These are phyloP conservation scores for Odontothrips loti DNA, from an alignment of 2,888 invertebrate species.

Conservation along the genomic window DNA sequence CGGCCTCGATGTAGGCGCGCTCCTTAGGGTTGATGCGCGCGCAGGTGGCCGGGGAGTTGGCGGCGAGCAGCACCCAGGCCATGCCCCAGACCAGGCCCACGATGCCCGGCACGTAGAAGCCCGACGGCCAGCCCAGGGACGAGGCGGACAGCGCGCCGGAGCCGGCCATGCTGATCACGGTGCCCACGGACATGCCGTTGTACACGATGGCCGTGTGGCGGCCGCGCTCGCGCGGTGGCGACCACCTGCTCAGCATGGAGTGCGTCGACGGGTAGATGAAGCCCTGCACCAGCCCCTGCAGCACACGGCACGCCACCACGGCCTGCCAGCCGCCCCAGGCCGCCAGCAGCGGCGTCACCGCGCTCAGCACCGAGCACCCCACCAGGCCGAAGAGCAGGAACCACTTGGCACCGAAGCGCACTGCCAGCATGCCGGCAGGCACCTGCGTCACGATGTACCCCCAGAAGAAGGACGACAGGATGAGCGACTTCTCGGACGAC, in stretches of 20 bases:
- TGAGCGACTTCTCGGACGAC: conserved; percentile 52
- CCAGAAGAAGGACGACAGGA: conserved; percentile 69
- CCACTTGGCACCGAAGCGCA: conserved; percentile 53
- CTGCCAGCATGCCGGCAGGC: conserved; percentile 56
- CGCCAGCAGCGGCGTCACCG: conserved; percentile 65
- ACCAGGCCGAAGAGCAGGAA: conserved; percentile 52
- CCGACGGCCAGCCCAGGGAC: conserved; percentile 68
- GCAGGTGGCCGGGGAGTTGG: conserved; percentile 60
- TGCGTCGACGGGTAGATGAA: conserved; percentile 5
- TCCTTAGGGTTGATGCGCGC: conserved; percentile 57
- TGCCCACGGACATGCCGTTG: conserved; percentile 50
- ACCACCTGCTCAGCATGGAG: conserved; percentile 1
- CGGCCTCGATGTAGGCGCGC: conserved; percentile 60
- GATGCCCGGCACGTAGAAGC: conserved; percentile 69
- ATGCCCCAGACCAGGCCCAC: conserved; percentile 59
- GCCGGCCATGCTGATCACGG: conserved; percentile 65
- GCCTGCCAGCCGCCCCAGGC: conserved; percentile 57
- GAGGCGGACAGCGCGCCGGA: conserved; percentile 67
- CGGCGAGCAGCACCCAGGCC: conserved; percentile 59
- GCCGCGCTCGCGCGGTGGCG: not conserved
- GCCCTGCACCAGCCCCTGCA: conserved; percentile 62
- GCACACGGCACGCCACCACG: conserved; percentile 60
- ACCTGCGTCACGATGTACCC: conserved; percentile 71
- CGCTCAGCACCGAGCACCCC: conserved; percentile 59
- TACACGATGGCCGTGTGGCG: not conserved